phyloP scores from a whole-genome alignment of 1,140 invertebrate genomes.

The Nilaparvata lugens region DNA sequence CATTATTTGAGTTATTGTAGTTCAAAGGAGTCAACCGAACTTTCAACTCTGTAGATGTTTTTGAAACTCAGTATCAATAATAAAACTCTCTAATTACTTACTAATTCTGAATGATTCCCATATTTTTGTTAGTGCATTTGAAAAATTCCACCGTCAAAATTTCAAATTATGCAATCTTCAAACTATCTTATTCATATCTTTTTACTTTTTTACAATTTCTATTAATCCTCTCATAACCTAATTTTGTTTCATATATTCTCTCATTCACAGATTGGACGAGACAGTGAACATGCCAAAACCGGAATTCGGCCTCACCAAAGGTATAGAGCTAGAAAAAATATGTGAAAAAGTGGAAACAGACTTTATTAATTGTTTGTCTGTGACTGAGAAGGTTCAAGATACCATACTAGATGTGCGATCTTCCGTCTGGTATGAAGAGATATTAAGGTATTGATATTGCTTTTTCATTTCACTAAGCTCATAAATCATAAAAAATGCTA shows the following conservation, averaged over 20 bases:
- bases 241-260: background rate
- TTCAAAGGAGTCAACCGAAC: too few species aligned
- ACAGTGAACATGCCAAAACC: slow-evolving; percentile 46
- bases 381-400: slow-evolving; percentile 46
- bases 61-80: too few species aligned
- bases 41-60: too few species aligned
- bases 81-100: too few species aligned
- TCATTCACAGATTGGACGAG: slow-evolving; percentile 46
- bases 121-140: too few species aligned
- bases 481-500: too few species aligned
- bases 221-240: background rate
- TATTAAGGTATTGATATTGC: slow-evolving; percentile 47
- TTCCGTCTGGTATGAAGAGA: slow-evolving; percentile 63
- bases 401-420: slow-evolving; percentile 63
- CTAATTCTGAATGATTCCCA: too few species aligned
- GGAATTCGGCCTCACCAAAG: slow-evolving; percentile 52
- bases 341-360: slow-evolving; percentile 62
- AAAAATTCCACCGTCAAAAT: slow-evolving; percentile 12
- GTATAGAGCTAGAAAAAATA: slow-evolving; percentile 58
- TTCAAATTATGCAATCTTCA: background rate
- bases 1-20: too few species aligned
- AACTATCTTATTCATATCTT: background rate
- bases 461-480: too few species aligned
- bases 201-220: background rate
- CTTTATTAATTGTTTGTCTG: slow-evolving; percentile 54